A percentile compares a stretch with the other conserved stretches of the same genome.
Conservation (phyloP, 1,140 invertebrate species). For the Cherax destructor region DNA sequence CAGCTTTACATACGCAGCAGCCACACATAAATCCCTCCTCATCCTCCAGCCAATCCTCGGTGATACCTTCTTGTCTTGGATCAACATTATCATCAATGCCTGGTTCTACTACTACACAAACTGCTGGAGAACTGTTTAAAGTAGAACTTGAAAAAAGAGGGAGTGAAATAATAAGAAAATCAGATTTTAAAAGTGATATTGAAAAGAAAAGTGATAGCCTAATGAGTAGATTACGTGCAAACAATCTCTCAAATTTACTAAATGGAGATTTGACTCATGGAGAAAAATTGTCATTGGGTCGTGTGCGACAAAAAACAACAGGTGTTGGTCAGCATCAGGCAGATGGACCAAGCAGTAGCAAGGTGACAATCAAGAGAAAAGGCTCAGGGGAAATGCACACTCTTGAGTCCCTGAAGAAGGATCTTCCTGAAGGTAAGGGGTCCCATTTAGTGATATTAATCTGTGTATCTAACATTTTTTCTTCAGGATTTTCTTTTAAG, state of each 20-base stretch:
- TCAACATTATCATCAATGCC: slow-evolving; percentile 13
- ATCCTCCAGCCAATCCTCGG: slow-evolving; percentile 42
- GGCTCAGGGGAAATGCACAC: slow-evolving; percentile 60
- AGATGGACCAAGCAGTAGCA: slow-evolving; percentile 45
- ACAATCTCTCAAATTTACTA: slow-evolving; percentile 43
- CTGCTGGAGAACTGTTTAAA: slow-evolving; percentile 51
- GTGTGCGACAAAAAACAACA: slow-evolving; percentile 47
- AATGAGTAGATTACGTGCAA: slow-evolving; percentile 17
- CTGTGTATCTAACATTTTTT: too few species aligned
- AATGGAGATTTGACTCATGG: slow-evolving; percentile 69
- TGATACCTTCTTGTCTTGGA: slow-evolving; percentile 25
- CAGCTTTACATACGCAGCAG: slow-evolving; percentile 71
- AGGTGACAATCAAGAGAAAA: slow-evolving; percentile 72
- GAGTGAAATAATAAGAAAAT: slow-evolving; percentile 46
- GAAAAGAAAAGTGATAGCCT: slow-evolving; percentile 43
- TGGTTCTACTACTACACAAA: neutral
- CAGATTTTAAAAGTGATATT: slow-evolving; percentile 52
- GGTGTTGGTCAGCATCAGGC: slow-evolving; percentile 15
- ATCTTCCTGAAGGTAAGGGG: slow-evolving; percentile 62
- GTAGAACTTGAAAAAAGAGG: slow-evolving; percentile 62
- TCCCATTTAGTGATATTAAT: too few species aligned
- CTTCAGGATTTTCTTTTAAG: too few species aligned
- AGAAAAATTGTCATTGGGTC: slow-evolving; percentile 56
- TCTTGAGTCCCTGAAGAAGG: slow-evolving; percentile 66
- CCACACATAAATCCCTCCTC: slow-evolving; percentile 71